A percentile compares a stretch with the other conserved stretches of the same genome.
Evolutionary conservation across 2,797 vertebrate species (phyloP).

Genomic region (Artibeus jamaicensis): DNA sequence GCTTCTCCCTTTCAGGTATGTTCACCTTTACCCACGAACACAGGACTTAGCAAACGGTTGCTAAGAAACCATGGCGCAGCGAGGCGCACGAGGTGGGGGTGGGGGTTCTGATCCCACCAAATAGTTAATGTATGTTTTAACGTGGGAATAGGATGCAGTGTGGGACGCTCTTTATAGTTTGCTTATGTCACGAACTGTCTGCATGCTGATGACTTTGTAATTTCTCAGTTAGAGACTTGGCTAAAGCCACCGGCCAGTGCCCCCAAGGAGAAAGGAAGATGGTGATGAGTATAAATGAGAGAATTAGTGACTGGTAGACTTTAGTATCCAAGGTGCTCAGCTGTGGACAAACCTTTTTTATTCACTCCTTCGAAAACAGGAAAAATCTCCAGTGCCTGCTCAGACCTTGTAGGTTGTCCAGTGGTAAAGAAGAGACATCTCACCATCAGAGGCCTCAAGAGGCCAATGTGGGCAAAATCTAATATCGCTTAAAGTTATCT

Average conservation of each 20-base stretch:
- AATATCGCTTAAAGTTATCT: neutral
- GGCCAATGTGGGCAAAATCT: neutral
- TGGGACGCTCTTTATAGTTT: neutral
- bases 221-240: neutral
- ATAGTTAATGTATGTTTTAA: neutral
- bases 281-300: neutral
- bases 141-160: fast-evolving
- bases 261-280: neutral
- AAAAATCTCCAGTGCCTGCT: neutral
- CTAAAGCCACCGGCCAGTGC: neutral
- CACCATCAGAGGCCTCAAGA: neutral
- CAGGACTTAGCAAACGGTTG: neutral
- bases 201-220: neutral
- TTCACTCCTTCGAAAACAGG: neutral
- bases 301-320: neutral
- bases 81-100: neutral
- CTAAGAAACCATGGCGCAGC: neutral
- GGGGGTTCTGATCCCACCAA: neutral
- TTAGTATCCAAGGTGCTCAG: too few species aligned
- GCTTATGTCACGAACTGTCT: neutral
- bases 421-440: neutral
- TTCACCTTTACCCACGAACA: neutral
- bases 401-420: neutral
- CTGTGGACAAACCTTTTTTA: neutral
- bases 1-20: neutral